Base-by-base conservation (phyloP, 2,797 vertebrate genomes). In the Silurus lanzhouensis region DNA sequence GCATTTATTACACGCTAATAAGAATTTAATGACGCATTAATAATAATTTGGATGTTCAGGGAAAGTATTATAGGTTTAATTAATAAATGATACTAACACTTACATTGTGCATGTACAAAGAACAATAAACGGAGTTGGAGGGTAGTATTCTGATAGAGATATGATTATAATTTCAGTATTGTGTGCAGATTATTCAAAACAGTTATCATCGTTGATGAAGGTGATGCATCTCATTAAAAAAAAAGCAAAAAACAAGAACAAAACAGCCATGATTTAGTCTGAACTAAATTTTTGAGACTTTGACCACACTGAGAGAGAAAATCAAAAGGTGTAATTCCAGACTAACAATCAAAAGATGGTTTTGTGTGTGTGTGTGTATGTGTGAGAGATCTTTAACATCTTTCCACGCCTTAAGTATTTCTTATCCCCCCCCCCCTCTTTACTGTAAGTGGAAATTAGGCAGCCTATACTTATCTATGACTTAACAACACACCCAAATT, bases 401-500 rank as follows among this genome's bases (percentile, higher is more conserved):
- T 52, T 66, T 90, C 90, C 85, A 87, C 81, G 66, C 87, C 84
- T 83, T 90, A 88, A 90, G 80, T 88, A 90, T 91, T 90, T 92
- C 86, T 91, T 88, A 88, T 6, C 48, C 48, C 48, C 48, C 75
- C 84, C 71, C 63, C 55, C 44, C n/a, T 20, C 14, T 58, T 70
- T 57, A 84, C 83, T 82, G 82, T 88, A 91, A 89, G 90, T 89
- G 88, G 85, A 90, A 90, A 92, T 92, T 91, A 86, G 86, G 88
- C 81, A 87, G 86, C 89, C 91, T 90, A 88, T 90, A 89, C 88
- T 92, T 89, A 90, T 88, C 84, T 89, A 75, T 91, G 87, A 86
- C 90, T 90, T 91, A 86, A 89, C 89, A 83, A 86, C 86, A 88
- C 89, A 82, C 89, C 89, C 91, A 91, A 91, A 92, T 91, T 91